Evolutionary conservation across 2,113 vertebrate genomes (phyloP), one percentile per base, ranked within the genome.

Genomic region (Lophotis ruficrista): DNA sequence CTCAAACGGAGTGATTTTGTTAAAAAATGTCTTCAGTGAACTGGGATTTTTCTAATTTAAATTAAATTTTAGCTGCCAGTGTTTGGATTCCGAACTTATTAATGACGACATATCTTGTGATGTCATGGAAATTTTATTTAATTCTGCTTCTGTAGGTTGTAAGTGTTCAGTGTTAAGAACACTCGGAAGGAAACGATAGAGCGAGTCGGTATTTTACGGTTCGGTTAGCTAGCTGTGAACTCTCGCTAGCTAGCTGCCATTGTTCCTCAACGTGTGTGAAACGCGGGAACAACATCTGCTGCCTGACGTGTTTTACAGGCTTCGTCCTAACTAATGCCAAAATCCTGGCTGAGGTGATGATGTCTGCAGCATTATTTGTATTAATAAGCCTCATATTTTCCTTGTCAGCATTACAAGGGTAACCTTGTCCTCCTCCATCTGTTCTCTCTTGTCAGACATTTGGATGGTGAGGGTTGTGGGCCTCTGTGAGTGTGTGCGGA

Each of bases 201-300:
- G 57, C 68, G 12, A 2, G 37, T 15, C 0, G n/a, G 1, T 58
- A 2, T 14, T 61, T 37, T 16, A 4, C 10, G 15, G 37, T 27
- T 43, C 11, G 7, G 30, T 41, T 8, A 19, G 11, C 48, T 62
- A 61, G 65, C 60, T 60, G 38, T 4, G 5, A 48, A 9, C 53
- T 61, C 37, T 14, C 11, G 23, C 24, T 15, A 18, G 51, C 12
- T 8, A 7, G 48, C 58, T 72, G 68, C 73, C 37, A 2, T 25
- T 37, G 73, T 15, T 76, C 83, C 45, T 38, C 68, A 35, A 6
- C 28, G 7, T 4, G 50, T 54, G 56, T 21, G 4, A 15, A 27
- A 7, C 0, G 0, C 38, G 43, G 43, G 18, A 64, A 23, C 82
- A 79, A 16, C 57, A 66, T 41, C 86, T 90, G 77, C 65, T 41